Percentiles rank a stretch among this genome's conserved stretches.
phyloP scores from a whole-genome alignment of 2,113 vertebrate species.

The Ellobius talpinus region DNA sequence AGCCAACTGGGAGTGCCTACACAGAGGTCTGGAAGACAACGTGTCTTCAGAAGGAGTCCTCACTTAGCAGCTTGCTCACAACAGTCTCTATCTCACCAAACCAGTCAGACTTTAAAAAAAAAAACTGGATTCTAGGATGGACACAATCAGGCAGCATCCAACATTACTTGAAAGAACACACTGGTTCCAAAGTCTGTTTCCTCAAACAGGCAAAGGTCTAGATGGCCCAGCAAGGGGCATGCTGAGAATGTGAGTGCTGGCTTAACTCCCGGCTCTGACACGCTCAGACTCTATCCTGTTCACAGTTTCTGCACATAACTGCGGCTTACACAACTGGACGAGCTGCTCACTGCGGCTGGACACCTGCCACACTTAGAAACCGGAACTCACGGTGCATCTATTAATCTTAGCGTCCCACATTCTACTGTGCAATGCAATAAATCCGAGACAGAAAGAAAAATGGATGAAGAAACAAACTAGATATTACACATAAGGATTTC shows the following conservation, averaged over 20 bases:
- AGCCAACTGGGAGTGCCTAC: not conserved
- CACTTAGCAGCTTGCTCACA: not conserved
- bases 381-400: not conserved
- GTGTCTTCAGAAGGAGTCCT: conserved; percentile 2
- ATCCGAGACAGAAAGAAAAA: not conserved
- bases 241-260: not conserved
- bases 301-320: not conserved
- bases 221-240: conserved; percentile 11
- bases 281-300: not conserved
- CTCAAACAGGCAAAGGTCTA: conserved; percentile 30
- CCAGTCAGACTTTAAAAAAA: not conserved
- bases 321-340: not conserved
- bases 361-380: not conserved
- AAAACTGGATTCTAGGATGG: conserved; percentile 47
- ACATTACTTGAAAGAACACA: conserved; percentile 40
- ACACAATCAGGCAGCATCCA: conserved; percentile 51
- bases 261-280: not conserved
- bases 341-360: not conserved
- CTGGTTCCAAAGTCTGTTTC: conserved; percentile 44
- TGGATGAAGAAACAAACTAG: not conserved
- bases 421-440: not conserved
- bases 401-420: not conserved
- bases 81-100: conserved; percentile 59
- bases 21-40: not conserved
- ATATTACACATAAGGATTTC: not conserved